These are phyloP conservation scores for Channa argus DNA, from an alignment of 2,113 vertebrate species.

Conservation along the genomic window DNA sequence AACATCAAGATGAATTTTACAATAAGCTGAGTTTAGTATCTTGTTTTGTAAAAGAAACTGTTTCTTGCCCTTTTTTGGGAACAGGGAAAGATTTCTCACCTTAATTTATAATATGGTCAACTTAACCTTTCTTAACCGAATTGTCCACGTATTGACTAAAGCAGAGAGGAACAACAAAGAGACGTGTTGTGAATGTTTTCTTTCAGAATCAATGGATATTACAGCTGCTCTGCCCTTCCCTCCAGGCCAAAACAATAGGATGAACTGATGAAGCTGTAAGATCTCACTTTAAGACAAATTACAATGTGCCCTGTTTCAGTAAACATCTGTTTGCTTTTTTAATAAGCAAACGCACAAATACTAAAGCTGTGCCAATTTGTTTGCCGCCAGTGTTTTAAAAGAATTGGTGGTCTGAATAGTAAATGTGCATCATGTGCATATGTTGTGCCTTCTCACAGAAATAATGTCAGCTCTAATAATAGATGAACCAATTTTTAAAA, in stretches of 20 bases:
- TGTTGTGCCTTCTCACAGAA: not conserved
- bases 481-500: too few relatives aligned
- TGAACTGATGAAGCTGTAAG: not conserved
- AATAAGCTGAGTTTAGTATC: not conserved
- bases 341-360: too few relatives aligned
- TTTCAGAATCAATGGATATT: conserved; percentile 43
- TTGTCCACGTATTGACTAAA: conserved; percentile 35
- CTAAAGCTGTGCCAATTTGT: too few relatives aligned
- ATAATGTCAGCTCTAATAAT: not conserved
- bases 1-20: not conserved
- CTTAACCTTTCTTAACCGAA: conserved; percentile 47
- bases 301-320: not conserved
- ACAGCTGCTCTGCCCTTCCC: not conserved
- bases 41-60: not conserved
- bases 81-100: not conserved
- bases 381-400: too few relatives aligned
- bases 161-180: conserved; percentile 15
- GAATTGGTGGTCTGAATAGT: too few relatives aligned
- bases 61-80: not conserved
- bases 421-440: too few relatives aligned
- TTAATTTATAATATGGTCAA: conserved; percentile 5
- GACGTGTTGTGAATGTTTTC: conserved; percentile 22
- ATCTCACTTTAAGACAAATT: conserved; percentile 25
- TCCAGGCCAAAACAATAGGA: conserved; percentile 23
- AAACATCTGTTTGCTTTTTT: too few relatives aligned